Conservation (phyloP, 2,888 invertebrate genomes). For the Galerucella pusilla region DNA sequence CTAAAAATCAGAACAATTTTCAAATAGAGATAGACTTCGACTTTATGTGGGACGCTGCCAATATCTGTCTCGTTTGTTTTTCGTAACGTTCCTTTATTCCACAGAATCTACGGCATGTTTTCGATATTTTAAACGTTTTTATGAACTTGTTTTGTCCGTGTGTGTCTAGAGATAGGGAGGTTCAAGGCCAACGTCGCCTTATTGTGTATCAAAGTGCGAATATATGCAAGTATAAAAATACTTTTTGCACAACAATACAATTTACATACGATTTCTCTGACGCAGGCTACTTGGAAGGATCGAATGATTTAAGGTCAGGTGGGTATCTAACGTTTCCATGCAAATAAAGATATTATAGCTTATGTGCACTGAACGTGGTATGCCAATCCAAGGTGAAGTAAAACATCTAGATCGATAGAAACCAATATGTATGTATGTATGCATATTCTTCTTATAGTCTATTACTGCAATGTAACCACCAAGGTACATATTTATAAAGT, state of each 20-base stretch:
- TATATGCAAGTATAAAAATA: constrained; percentile 19
- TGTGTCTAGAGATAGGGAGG: constrained; percentile 43
- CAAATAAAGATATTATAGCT: too few relatives aligned
- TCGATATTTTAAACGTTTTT: constrained; percentile 48
- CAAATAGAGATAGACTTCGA: constrained; percentile 6
- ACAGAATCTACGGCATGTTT: constrained; percentile 30
- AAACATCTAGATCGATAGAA: too few relatives aligned
- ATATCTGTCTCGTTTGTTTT: constrained; percentile 28
- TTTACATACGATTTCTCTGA: constrained; percentile 21
- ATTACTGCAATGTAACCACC: too few relatives aligned
- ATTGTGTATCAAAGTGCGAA: constrained; percentile 27
- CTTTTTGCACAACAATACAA: constrained; percentile 24
- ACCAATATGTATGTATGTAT: too few relatives aligned
- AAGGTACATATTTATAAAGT: too few relatives aligned
- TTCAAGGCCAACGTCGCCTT: constrained; percentile 43
- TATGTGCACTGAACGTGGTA: too few relatives aligned
- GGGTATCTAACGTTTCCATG: too few relatives aligned
- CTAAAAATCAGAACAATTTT: constrained; percentile 8
- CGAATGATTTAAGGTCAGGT: background rate
- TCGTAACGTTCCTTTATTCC: constrained; percentile 16
- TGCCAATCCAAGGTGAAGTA: too few relatives aligned
- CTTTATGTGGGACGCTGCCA: constrained; percentile 18
- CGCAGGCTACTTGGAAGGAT: constrained; percentile 10
- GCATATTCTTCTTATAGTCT: too few relatives aligned
- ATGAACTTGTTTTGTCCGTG: constrained; percentile 47